Percentiles rank a stretch among this genome's conserved stretches.
Conservation (phyloP, 2,888 invertebrate genomes). For the Macrophya annulata region DNA sequence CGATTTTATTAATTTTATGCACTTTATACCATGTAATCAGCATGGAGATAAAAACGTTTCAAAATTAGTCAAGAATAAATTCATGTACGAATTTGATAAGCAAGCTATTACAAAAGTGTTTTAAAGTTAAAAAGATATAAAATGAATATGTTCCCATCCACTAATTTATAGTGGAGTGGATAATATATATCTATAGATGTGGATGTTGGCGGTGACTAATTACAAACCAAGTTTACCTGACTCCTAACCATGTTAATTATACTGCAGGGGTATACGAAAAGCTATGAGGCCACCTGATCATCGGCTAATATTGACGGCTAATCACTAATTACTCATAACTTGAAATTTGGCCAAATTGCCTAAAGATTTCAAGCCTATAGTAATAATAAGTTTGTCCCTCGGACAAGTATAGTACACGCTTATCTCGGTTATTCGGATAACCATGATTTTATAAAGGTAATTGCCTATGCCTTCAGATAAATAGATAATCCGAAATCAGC, state of each 20-base stretch:
- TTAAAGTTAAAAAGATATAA: neutral
- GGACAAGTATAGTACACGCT: neutral
- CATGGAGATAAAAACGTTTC: neutral
- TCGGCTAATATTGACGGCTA: constrained; percentile 12
- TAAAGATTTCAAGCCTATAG: constrained; percentile 18
- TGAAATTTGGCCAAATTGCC: neutral
- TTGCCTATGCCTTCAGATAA: neutral
- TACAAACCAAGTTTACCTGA: constrained; percentile 22
- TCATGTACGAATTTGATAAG: neutral
- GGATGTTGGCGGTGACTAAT: constrained; percentile 9
- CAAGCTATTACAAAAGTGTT: neutral
- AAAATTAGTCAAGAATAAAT: neutral
- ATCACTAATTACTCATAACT: constrained; percentile 11
- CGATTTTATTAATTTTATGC: constrained; percentile 3
- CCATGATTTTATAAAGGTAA: neutral
- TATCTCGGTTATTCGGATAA: neutral
- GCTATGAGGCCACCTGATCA: constrained; percentile 1
- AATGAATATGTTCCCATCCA: neutral
- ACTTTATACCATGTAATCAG: neutral
- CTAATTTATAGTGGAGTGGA: constrained; percentile 27
- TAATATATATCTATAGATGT: neutral
- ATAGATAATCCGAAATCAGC: neutral
- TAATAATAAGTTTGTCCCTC: neutral
- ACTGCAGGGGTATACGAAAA: neutral
- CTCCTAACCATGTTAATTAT: constrained; percentile 25